Evolutionary conservation across 2,888 invertebrate genomes (phyloP), one percentile per base, ranked within the genome.

Genomic region (Nebria salina): DNA sequence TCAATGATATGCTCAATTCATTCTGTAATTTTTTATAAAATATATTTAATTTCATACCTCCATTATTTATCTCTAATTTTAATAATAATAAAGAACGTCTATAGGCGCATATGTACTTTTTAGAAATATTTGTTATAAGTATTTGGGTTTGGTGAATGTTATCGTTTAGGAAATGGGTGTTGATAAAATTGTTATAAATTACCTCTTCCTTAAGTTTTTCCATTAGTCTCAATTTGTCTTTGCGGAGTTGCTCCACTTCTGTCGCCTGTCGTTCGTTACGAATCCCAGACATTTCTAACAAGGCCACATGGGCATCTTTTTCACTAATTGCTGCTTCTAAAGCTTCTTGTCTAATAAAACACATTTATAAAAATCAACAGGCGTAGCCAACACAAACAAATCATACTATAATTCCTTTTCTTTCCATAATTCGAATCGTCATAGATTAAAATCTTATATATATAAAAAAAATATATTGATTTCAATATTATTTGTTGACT

Each of bases 291-390:
- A 95, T 91, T 88, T 97, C 96, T 81, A 97, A 88, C 83, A 96
- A 91, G 0, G 96, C 96, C 85, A 97, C 92, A 88, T 95, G 95
- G 11, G 96, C 94, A 88, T 97, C 97, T 87, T 96, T 97, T 86
- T 97, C 97, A 86, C 95, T 95, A 82, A 97, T 94, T 3, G 95
- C 94, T 82, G 94, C 93, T 89, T 96, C 94, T 83, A 97, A 89
- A 76, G 96, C 94, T 89, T 97, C 96, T 89, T 95, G 94, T 87
- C 97, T 97, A 88, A 25, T 87, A 87, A 83, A 82, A 75, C 64
- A 15, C 15, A 66, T 66, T 25, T 20, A 66, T n/a, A 66, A 15
- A 76, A 34, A 34, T 20, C 20, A 20, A 20, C 20, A 20, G 20
- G 20, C 20, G 34, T 34, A 34, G 5, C 34, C 34, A 34, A 34